phyloP scores from a whole-genome alignment of 2,113 vertebrate genomes.

The Apteryx mantelli region DNA sequence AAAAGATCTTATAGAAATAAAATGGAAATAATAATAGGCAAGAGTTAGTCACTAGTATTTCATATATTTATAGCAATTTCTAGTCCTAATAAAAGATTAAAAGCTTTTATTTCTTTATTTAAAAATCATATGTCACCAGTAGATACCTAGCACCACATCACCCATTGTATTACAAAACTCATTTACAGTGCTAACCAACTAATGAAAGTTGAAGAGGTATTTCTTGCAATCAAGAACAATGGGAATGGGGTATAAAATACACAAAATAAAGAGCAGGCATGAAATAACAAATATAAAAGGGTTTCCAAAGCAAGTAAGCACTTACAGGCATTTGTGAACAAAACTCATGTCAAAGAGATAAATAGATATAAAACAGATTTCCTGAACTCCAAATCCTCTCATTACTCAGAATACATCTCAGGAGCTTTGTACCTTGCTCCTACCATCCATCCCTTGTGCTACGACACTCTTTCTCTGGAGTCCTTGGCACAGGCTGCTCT shows the following conservation, averaged over 20 bases:
- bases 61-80: not conserved
- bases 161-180: not conserved
- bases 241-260: not conserved
- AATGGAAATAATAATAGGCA: not conserved
- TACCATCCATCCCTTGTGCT: not conserved
- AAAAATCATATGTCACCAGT: not conserved
- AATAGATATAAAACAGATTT: not conserved
- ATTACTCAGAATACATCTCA: not conserved
- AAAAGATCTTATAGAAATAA: not conserved
- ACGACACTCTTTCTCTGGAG: not conserved
- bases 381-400: not conserved
- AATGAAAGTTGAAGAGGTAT: not conserved
- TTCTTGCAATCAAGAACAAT: not conserved
- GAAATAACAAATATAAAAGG: not conserved
- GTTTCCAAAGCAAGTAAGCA: not conserved
- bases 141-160: not conserved
- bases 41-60: not conserved
- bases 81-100: not conserved
- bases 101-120: not conserved
- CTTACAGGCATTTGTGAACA: rapidly evolving
- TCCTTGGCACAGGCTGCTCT: rapidly evolving
- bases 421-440: not conserved
- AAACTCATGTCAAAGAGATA: not conserved
- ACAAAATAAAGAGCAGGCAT: not conserved
- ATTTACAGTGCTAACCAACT: not conserved